Conservation (phyloP, 2,888 invertebrate species). For the Corythucha ciliata region DNA sequence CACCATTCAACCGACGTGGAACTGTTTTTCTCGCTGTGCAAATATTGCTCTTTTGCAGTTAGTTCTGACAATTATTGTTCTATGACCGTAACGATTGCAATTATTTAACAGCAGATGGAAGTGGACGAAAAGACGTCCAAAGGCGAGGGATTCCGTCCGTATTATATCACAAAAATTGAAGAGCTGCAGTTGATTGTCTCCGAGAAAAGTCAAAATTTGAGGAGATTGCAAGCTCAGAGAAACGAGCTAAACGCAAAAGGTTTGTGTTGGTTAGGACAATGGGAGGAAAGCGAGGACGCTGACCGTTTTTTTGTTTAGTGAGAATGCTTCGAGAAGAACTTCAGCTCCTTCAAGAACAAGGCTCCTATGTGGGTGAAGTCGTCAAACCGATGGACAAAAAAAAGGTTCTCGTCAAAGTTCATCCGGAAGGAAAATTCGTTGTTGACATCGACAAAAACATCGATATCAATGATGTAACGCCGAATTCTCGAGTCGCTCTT, state of each 20-base stretch:
- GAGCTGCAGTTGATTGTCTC: slow-evolving; percentile 90
- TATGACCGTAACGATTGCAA: no score
- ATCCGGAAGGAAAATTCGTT: slow-evolving; percentile 99
- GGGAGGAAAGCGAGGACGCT: neutral
- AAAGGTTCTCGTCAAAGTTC: slow-evolving; percentile 97
- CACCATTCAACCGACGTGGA: no score
- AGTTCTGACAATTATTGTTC: no score
- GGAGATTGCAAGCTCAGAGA: slow-evolving; percentile 93
- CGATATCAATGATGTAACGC: slow-evolving; percentile 94
- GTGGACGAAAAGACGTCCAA: slow-evolving; percentile 54
- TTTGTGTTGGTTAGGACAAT: slow-evolving; percentile 39
- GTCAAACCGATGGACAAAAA: slow-evolving; percentile 99
- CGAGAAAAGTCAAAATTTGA: slow-evolving; percentile 94
- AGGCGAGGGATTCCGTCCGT: slow-evolving; percentile 86
- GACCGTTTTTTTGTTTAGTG: slow-evolving; percentile 48
- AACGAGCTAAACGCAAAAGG: slow-evolving; percentile 99
- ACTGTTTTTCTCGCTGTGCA: no score
- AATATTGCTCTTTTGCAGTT: no score
- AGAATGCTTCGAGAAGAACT: slow-evolving; percentile 95
- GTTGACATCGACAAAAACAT: slow-evolving; percentile 99
- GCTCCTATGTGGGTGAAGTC: slow-evolving; percentile 98
- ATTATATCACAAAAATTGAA: slow-evolving; percentile 96
- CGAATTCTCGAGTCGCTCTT: slow-evolving; percentile 94
- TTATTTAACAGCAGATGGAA: slow-evolving; percentile 54
- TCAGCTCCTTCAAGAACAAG: slow-evolving; percentile 93